phyloP scores from a whole-genome alignment of 30 jellyfish, hydroid and myxozoan genomes.

The Turritopsis dohrnii region DNA sequence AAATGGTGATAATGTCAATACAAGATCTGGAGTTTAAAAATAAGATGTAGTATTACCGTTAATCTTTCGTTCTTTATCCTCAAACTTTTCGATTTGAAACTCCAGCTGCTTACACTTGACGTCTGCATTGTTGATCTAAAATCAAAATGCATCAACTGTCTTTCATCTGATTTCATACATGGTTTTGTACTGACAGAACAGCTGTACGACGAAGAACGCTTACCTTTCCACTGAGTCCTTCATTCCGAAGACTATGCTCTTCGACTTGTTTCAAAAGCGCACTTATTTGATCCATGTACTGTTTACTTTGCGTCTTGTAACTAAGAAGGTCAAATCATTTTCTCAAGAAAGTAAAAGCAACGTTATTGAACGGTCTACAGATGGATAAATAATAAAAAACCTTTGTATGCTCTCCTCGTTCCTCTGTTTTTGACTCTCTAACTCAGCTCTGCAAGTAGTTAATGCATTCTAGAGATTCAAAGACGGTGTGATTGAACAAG shows the following conservation, averaged over 20 bases:
- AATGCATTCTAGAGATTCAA: not conserved
- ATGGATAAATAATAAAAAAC: not conserved
- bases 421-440: not conserved
- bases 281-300: slow-evolving; percentile 40
- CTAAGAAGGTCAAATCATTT: too few relatives aligned
- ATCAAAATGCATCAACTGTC: not conserved
- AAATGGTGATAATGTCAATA: too few relatives aligned
- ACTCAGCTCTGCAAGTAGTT: not conserved
- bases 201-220: not conserved
- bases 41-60: slow-evolving; percentile 26
- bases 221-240: slow-evolving; percentile 27
- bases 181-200: not conserved
- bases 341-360: too few relatives aligned
- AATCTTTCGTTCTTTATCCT: slow-evolving; percentile 17
- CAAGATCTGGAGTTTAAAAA: too few relatives aligned
- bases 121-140: slow-evolving; percentile 23
- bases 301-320: slow-evolving; percentile 35
- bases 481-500: not conserved
- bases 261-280: slow-evolving; percentile 29
- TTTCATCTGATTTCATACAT: not conserved
- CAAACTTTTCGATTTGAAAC: slow-evolving; percentile 21
- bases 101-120: slow-evolving; percentile 25
- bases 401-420: not conserved
- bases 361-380: too few relatives aligned
- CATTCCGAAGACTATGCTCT: slow-evolving; percentile 20